Evolutionary conservation across 2,888 invertebrate genomes (phyloP).

Genomic region (Caenorhabditis virilis): DNA sequence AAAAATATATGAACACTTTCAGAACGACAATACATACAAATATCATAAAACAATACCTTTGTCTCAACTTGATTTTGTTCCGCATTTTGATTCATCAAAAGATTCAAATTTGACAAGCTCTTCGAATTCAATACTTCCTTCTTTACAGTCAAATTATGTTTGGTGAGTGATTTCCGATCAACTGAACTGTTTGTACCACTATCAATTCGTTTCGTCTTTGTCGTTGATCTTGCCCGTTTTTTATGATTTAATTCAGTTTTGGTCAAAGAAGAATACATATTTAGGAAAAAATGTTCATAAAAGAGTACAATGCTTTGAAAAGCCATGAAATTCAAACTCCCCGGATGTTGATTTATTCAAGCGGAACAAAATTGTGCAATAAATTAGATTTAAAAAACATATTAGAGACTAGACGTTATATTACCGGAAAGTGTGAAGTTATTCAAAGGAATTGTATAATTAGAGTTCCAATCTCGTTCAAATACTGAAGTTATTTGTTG

Average conservation of each 20-base stretch:
- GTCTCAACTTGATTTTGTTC: conserved; percentile 9
- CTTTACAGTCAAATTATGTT: conserved; percentile 7
- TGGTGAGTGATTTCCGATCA: conserved; percentile 8
- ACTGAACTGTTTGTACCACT: conserved; percentile 1
- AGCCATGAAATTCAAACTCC: too few relatives aligned
- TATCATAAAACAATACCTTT: neutral
- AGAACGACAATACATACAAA: neutral
- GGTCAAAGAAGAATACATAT: neutral
- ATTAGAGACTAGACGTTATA: conserved; percentile 7
- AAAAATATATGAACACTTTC: neutral
- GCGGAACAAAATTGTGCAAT: neutral
- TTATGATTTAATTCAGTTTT: neutral
- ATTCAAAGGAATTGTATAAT: conserved; percentile 48
- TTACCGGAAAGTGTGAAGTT: conserved; percentile 27
- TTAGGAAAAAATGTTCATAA: neutral
- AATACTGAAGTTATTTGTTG: conserved; percentile 31
- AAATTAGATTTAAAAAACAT: conserved; percentile 3
- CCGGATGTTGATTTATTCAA: too few relatives aligned
- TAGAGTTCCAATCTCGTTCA: conserved; percentile 63
- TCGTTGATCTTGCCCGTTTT: conserved; percentile 2
- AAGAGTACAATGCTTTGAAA: neutral
- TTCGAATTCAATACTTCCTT: conserved; percentile 5
- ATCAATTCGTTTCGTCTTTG: neutral
- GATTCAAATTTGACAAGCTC: conserved; percentile 9
- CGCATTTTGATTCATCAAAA: conserved; percentile 16